phyloP scores from a whole-genome alignment of 2,113 vertebrate species.

The Miniopterus natalensis region DNA sequence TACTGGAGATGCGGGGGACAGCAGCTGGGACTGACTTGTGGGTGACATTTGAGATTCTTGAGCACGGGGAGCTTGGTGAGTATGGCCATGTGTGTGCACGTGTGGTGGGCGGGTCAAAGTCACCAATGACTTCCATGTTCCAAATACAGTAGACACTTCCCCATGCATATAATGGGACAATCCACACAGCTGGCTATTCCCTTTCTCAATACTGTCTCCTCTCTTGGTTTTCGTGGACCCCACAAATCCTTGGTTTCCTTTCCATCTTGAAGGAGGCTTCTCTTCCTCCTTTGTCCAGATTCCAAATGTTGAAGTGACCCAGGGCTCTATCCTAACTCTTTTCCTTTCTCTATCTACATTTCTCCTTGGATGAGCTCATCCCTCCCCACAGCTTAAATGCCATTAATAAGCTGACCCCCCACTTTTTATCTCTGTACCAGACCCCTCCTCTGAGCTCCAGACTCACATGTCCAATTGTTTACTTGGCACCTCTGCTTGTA shows the following conservation, averaged over 20 bases:
- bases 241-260: background rate
- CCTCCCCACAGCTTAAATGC: background rate
- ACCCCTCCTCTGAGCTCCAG: background rate
- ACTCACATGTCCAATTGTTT: background rate
- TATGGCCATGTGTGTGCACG: background rate
- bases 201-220: background rate
- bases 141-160: background rate
- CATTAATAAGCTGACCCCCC: background rate
- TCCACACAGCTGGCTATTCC: background rate
- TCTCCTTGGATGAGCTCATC: background rate
- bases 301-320: conserved; percentile 31
- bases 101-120: background rate
- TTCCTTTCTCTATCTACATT: background rate
- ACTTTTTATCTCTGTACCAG: background rate
- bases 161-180: background rate
- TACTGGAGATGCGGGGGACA: conserved; percentile 96
- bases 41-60: conserved; percentile 96
- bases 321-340: background rate
- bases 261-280: background rate
- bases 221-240: background rate
- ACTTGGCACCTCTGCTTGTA: background rate
- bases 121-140: background rate
- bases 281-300: background rate
- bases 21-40: conserved; percentile 93
- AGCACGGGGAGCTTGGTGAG: conserved; percentile 97